Conservation (phyloP, 1,140 invertebrate species). For the Rhizoglyphus robini region DNA sequence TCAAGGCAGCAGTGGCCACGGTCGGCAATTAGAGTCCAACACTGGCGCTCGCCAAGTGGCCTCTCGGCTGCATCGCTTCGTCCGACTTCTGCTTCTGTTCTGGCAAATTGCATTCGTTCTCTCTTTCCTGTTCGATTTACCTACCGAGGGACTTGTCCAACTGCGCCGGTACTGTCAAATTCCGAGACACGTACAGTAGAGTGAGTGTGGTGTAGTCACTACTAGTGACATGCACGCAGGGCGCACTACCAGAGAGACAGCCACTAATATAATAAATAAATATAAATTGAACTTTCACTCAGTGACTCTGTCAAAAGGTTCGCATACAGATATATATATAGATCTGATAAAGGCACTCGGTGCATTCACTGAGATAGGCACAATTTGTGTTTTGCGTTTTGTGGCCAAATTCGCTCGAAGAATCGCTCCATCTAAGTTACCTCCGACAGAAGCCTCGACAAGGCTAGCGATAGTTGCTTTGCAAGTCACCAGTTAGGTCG, state of each 20-base stretch:
- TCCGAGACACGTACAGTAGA: not conserved
- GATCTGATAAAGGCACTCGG: not conserved
- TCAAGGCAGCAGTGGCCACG: not conserved
- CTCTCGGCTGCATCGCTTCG: not conserved
- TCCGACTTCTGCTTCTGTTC: not conserved
- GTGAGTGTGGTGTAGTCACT: not conserved
- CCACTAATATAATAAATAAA: not conserved
- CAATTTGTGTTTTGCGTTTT: too few relatives aligned
- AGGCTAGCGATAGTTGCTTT: too few relatives aligned
- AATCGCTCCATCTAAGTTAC: too few relatives aligned
- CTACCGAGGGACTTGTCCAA: not conserved
- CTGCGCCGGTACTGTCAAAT: not conserved
- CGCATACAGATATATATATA: not conserved
- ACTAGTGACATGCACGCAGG: not conserved
- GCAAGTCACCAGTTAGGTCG: too few relatives aligned
- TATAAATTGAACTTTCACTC: conserved; percentile 6
- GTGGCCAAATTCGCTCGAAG: too few relatives aligned
- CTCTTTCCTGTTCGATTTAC: conserved; percentile 12
- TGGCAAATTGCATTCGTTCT: not conserved
- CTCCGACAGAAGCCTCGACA: too few relatives aligned
- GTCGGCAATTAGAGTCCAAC: not conserved
- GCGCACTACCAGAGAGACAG: not conserved
- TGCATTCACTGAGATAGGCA: not conserved
- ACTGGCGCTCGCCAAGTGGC: not conserved
- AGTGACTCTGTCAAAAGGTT: not conserved